These are phyloP conservation scores for Terrapene triunguis DNA, from an alignment of 2,113 vertebrate genomes.

Conservation along the genomic window DNA sequence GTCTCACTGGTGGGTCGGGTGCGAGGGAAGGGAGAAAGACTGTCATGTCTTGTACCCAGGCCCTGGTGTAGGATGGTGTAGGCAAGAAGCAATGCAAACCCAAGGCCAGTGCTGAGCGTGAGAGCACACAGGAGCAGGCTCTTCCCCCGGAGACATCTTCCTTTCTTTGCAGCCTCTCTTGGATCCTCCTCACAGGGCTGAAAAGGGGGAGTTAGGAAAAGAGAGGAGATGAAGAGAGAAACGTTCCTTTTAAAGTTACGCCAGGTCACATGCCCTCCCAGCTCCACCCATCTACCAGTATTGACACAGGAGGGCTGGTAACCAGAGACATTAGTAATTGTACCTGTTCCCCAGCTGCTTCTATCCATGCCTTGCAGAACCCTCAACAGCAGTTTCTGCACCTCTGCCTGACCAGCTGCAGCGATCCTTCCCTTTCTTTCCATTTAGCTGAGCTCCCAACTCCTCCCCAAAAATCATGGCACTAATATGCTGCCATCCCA, in stretches of 20 bases:
- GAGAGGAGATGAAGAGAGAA: conserved; percentile 15
- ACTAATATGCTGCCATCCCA: neutral
- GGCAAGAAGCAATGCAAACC: conserved; percentile 82
- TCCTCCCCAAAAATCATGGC: neutral
- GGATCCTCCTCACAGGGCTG: conserved; percentile 57
- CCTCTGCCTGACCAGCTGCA: neutral
- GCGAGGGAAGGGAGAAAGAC: neutral
- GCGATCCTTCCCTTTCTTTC: neutral
- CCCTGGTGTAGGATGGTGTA: conserved; percentile 81
- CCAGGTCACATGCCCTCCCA: neutral
- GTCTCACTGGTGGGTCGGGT: neutral
- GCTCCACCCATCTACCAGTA: neutral
- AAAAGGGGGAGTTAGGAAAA: conserved; percentile 38
- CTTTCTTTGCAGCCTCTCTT: conserved; percentile 33
- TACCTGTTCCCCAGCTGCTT: neutral
- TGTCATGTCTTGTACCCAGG: conserved; percentile 63
- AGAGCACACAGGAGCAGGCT: conserved; percentile 52
- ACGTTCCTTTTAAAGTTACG: neutral
- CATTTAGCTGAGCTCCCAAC: neutral
- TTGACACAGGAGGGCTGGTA: neutral
- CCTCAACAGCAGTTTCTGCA: neutral
- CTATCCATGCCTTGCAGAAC: neutral
- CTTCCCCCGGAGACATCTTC: conserved; percentile 49
- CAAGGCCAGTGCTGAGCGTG: conserved; percentile 77
- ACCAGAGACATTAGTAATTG: neutral